Conservation (phyloP, 1,140 invertebrate genomes). For the Cherax destructor region DNA sequence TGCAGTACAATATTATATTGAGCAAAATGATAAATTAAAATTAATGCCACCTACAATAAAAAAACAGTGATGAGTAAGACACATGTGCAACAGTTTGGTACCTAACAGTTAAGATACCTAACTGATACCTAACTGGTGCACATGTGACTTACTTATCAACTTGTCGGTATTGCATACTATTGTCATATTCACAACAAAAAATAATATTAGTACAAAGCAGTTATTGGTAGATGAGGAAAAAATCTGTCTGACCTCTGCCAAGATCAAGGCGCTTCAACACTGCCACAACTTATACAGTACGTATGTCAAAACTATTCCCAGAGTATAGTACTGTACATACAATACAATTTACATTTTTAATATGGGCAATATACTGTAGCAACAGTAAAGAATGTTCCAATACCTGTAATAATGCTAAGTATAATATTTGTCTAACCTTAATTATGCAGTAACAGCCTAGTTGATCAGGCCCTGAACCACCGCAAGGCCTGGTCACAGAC, state of each 20-base stretch:
- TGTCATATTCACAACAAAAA: background rate
- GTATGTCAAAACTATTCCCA: slow-evolving; percentile 6
- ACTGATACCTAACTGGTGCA: too few relatives aligned
- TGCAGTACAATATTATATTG: background rate
- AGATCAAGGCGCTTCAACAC: slow-evolving; percentile 6
- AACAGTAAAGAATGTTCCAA: background rate
- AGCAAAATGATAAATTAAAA: background rate
- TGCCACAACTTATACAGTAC: background rate
- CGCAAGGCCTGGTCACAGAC: too few relatives aligned
- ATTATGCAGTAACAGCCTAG: background rate
- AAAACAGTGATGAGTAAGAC: too few relatives aligned
- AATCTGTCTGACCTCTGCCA: background rate
- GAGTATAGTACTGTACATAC: background rate
- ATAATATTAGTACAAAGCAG: background rate
- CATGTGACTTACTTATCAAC: too few relatives aligned
- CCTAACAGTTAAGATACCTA: too few relatives aligned
- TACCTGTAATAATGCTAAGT: background rate
- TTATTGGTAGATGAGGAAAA: background rate
- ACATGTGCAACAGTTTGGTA: too few relatives aligned
- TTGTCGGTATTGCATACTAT: too few relatives aligned
- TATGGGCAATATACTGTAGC: background rate
- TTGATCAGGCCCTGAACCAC: too few relatives aligned
- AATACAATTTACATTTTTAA: background rate
- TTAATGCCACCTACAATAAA: too few relatives aligned
- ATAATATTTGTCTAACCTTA: background rate